Evolutionary conservation across 1,140 invertebrate genomes (phyloP), one percentile per base, ranked within the genome.

Genomic region (Drosophila micromelanica): DNA sequence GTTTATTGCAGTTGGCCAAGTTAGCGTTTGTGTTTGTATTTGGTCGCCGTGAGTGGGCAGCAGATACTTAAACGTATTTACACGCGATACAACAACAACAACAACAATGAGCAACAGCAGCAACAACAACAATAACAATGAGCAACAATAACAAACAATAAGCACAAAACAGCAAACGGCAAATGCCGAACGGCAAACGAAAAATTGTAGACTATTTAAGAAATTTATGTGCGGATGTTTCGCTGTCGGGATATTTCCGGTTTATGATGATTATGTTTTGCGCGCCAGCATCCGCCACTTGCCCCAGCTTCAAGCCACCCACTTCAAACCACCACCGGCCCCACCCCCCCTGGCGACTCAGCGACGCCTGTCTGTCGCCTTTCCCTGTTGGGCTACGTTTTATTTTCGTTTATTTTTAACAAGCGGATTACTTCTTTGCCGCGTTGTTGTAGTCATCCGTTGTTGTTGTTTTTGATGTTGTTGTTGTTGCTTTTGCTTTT

Each of bases 171-270:
- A 43, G 74, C 81, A 85, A 87, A 75, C 64, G 70, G 67, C 78
- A 77, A 87, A 89, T 73, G 69, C 59, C 79, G 70, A 89, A 90
- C 59, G 69, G 81, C 71, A 65, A 80, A 80, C 84, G 82, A 89
- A 87, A 89, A 89, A 86, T 86, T 86, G 84, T 89, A 90, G 85
- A 90, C 80, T 89, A 85, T 90, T 90, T 90, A 87, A 87, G 86
- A 90, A 90, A 90, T 90, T 90, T 90, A 90, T 90, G 80, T 79
- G 80, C 87, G 87, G 87, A 90, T 90, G 82, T 90, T 90, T 90
- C 90, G 82, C 87, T 84, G 82, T 90, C 89, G 89, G 87, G 77
- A 89, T 87, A 90, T 87, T 90, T 90, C 87, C 87, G 87, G 87
- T 90, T 90, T 90, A 90, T 90, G 87, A 90, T 90, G 87, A 90